phyloP scores from a whole-genome alignment of 2,797 vertebrate genomes.

The Heliangelus exortis region DNA sequence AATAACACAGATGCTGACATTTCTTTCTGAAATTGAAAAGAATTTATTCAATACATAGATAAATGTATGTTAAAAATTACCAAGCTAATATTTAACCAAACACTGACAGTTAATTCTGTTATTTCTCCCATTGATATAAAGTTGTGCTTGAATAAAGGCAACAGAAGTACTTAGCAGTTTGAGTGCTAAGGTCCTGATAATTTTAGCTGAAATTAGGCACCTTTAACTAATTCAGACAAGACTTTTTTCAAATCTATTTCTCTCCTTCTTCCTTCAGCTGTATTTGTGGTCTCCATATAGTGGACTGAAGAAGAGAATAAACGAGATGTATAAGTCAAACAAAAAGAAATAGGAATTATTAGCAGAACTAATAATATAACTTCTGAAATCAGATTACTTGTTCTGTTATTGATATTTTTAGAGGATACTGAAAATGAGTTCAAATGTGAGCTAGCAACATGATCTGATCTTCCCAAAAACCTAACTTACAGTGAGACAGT shows the following conservation, averaged over 20 bases:
- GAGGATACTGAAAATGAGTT: background rate
- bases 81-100: background rate
- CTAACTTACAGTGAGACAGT: background rate
- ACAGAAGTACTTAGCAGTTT: background rate
- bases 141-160: background rate
- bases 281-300: background rate
- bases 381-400: background rate
- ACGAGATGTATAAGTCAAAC: background rate
- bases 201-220: background rate
- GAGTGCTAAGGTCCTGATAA: background rate
- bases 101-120: background rate
- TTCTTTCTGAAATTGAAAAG: background rate
- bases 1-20: conserved; percentile 19
- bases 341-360: background rate
- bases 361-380: background rate
- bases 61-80: background rate
- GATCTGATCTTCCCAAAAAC: background rate
- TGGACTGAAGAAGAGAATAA: background rate
- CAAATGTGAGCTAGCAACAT: background rate
- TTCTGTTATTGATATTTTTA: background rate
- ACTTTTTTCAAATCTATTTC: background rate
- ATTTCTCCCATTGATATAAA: background rate
- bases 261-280: background rate
- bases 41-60: conserved; percentile 14
- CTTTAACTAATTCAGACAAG: background rate